Evolutionary conservation across 53 echinoderm and acorn worm genomes (phyloP).

Genomic region (Henricia sp.): DNA sequence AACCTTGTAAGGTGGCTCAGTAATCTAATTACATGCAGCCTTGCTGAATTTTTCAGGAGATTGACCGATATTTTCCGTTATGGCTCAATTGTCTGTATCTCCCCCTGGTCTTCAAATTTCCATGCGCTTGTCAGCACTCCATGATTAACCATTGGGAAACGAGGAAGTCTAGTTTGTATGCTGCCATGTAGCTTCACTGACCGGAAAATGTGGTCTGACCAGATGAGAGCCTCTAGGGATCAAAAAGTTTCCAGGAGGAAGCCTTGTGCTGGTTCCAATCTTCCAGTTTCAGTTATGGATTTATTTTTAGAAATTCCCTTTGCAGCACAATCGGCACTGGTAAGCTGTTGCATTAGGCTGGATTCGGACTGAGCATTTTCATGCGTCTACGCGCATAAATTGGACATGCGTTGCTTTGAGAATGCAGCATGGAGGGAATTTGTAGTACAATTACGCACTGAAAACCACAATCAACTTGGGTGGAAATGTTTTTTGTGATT

Average conservation of each 20-base stretch:
- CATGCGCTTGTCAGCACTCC: conserved; percentile 25
- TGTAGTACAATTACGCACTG: too few species aligned
- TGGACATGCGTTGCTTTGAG: too few species aligned
- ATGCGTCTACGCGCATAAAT: too few species aligned
- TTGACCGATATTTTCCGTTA: too few species aligned
- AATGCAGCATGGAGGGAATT: too few species aligned
- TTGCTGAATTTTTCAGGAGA: too few species aligned
- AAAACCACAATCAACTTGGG: too few species aligned
- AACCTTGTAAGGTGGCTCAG: too few species aligned
- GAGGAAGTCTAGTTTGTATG: conserved; percentile 8
- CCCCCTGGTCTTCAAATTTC: not conserved
- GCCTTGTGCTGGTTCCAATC: not conserved
- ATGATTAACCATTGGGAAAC: conserved; percentile 1
- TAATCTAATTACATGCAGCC: too few species aligned
- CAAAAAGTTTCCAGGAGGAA: conserved; percentile 4
- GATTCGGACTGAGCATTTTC: not conserved
- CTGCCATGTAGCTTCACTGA: conserved; percentile 22
- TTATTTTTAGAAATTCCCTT: not conserved
- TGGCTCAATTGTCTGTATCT: too few species aligned
- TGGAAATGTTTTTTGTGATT: too few species aligned
- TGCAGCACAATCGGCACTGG: not conserved
- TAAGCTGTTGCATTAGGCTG: not conserved
- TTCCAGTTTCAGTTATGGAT: too few species aligned
- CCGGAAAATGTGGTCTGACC: conserved; percentile 18
- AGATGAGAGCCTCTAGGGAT: conserved; percentile 9